Conservation (phyloP, 2,113 vertebrate genomes). For the Willisornis vidua region DNA sequence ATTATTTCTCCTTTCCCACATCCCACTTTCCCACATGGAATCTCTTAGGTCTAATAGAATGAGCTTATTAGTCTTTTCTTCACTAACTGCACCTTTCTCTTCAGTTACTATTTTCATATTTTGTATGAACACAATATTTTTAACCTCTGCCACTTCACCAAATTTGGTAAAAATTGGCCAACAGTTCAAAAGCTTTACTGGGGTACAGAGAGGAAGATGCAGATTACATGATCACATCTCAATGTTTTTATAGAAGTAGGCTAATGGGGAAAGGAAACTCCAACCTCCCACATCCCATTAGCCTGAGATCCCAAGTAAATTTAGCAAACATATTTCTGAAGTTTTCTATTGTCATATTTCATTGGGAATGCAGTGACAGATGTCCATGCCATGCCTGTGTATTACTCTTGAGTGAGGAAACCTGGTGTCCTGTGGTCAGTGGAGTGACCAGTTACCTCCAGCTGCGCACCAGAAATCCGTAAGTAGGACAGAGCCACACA, state of each 20-base stretch:
- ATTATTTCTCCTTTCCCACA: not conserved
- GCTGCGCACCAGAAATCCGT: not conserved
- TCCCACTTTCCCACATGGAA: not conserved
- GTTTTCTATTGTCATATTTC: not conserved
- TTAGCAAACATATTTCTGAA: not conserved
- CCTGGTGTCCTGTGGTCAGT: not conserved
- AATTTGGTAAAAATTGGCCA: not conserved
- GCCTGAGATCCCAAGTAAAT: not conserved
- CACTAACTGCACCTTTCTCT: not conserved
- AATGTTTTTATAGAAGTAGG: not conserved
- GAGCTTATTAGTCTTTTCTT: not conserved
- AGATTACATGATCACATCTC: not conserved
- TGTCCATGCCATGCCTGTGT: not conserved
- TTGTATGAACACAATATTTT: not conserved
- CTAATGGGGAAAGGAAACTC: not conserved
- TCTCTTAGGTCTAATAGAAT: not conserved
- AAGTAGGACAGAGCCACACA: not conserved
- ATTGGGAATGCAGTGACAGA: not conserved
- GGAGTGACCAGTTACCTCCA: not conserved
- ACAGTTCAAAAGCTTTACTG: not conserved
- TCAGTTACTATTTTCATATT: not conserved
- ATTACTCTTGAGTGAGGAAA: not conserved
- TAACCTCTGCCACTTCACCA: not conserved
- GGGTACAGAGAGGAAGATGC: not conserved
- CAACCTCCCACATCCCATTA: not conserved